Evolutionary conservation across 2,888 invertebrate species (phyloP).

Genomic region (Cheilosia scutellata): DNA sequence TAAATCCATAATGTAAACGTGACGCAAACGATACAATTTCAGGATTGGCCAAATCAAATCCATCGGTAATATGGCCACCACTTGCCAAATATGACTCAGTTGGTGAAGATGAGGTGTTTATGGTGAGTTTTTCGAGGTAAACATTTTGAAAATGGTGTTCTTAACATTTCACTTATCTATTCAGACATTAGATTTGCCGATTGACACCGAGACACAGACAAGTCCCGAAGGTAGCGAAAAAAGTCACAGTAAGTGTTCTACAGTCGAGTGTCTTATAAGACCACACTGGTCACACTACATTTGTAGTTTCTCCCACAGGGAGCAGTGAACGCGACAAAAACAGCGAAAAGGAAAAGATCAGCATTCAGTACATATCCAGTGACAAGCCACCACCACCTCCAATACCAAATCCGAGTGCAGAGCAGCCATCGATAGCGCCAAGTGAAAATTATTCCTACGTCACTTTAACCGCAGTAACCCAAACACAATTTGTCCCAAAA

Average conservation of each 20-base stretch:
- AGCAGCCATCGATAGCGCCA: conserved; percentile 81
- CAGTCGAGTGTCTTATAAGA: too few species aligned
- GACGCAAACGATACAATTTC: conserved; percentile 77
- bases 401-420: conserved; percentile 76
- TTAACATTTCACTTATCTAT: conserved; percentile 77
- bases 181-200: conserved; percentile 94
- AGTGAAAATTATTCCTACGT: conserved; percentile 93
- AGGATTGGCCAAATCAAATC: conserved; percentile 92
- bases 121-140: conserved; percentile 87
- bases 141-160: not conserved
- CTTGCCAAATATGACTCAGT: conserved; percentile 87
- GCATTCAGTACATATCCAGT: conserved; percentile 87
- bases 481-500: conserved; percentile 17
- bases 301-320: conserved; percentile 78
- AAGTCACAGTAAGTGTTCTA: conserved; percentile 82
- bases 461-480: conserved; percentile 88
- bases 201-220: conserved; percentile 91
- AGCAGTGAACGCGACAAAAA: conserved; percentile 82
- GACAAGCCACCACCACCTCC: conserved; percentile 81
- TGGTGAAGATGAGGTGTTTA: conserved; percentile 97
- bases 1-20: not conserved
- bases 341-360: conserved; percentile 80
- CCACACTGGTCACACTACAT: not conserved
- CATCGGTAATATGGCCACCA: conserved; percentile 84
- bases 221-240: conserved; percentile 87